Conservation (phyloP, 2,888 invertebrate genomes). For the Tenthredo scrophulariae region DNA sequence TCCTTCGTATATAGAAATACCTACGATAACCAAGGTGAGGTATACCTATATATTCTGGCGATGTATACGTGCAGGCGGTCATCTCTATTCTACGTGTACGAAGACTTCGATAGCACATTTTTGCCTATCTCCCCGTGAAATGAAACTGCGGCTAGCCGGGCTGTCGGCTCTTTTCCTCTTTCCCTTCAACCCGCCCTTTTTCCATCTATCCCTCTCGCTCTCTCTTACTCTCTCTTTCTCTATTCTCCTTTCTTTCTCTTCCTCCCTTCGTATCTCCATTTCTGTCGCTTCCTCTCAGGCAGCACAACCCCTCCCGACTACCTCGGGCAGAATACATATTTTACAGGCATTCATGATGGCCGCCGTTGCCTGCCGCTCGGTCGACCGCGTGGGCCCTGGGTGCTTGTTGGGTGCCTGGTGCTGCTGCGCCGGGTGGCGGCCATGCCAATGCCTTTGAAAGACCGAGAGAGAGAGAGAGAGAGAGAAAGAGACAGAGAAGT, state of each 20-base stretch:
- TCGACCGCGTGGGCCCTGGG: slow-evolving; percentile 61
- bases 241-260: slow-evolving; percentile 46
- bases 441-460: slow-evolving; percentile 34
- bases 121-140: slow-evolving; percentile 71
- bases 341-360: slow-evolving; percentile 78
- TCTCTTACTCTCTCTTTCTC: slow-evolving; percentile 52
- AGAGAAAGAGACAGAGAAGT: slow-evolving; percentile 37
- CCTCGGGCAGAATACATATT: slow-evolving; percentile 75
- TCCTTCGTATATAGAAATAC: slow-evolving; percentile 1
- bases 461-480: slow-evolving; percentile 44
- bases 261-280: slow-evolving; percentile 57
- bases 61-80: slow-evolving; percentile 60
- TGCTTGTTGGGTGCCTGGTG: slow-evolving; percentile 56
- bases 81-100: slow-evolving; percentile 67
- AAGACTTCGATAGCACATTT: slow-evolving; percentile 65
- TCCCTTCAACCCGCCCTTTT: slow-evolving; percentile 45
- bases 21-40: slow-evolving; percentile 9
- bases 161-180: slow-evolving; percentile 18
- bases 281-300: slow-evolving; percentile 57
- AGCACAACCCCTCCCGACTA: slow-evolving; percentile 53
- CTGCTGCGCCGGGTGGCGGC: slow-evolving; percentile 56
- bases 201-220: slow-evolving; percentile 53
- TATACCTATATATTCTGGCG: background rate
- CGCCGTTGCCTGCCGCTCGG: slow-evolving; percentile 78
- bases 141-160: slow-evolving; percentile 67